Percentiles rank a stretch among this genome's conserved stretches.
phyloP scores from a whole-genome alignment of 2,797 vertebrate genomes.

The Discoglossus pictus region DNA sequence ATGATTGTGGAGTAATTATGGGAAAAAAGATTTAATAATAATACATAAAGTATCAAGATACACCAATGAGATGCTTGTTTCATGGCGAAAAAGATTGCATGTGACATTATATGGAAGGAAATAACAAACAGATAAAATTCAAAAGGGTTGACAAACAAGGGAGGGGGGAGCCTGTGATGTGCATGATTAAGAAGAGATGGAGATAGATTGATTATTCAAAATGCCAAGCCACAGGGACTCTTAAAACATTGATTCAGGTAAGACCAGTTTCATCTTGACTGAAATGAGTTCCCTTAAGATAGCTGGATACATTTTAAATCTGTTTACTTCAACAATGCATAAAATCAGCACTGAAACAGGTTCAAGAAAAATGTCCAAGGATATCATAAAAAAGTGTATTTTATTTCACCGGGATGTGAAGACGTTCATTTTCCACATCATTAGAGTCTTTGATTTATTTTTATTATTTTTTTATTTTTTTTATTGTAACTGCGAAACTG shows the following conservation, averaged over 20 bases:
- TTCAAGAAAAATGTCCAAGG: slow-evolving; percentile 13
- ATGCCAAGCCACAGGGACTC: slow-evolving; percentile 81
- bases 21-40: slow-evolving; percentile 88
- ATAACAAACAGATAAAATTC: slow-evolving; percentile 73
- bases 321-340: slow-evolving; percentile 59
- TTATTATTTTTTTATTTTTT: too few relatives aligned
- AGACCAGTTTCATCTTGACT: slow-evolving; percentile 80
- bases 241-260: slow-evolving; percentile 85
- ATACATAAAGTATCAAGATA: slow-evolving; percentile 91
- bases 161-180: slow-evolving; percentile 65
- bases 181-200: slow-evolving; percentile 80
- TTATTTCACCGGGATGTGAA: not conserved
- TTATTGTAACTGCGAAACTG: not conserved
- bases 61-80: slow-evolving; percentile 83
- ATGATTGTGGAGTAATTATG: slow-evolving; percentile 99
- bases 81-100: slow-evolving; percentile 74
- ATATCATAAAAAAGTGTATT: slow-evolving; percentile 1
- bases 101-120: slow-evolving; percentile 75
- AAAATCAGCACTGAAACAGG: slow-evolving; percentile 24
- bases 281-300: slow-evolving; percentile 77
- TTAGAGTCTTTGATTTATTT: too few relatives aligned
- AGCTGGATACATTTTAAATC: slow-evolving; percentile 69
- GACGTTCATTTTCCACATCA: not conserved
- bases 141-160: slow-evolving; percentile 80
- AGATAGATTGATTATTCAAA: slow-evolving; percentile 90